Conservation (phyloP, 2,797 vertebrate genomes). For the Molothrus ater region DNA sequence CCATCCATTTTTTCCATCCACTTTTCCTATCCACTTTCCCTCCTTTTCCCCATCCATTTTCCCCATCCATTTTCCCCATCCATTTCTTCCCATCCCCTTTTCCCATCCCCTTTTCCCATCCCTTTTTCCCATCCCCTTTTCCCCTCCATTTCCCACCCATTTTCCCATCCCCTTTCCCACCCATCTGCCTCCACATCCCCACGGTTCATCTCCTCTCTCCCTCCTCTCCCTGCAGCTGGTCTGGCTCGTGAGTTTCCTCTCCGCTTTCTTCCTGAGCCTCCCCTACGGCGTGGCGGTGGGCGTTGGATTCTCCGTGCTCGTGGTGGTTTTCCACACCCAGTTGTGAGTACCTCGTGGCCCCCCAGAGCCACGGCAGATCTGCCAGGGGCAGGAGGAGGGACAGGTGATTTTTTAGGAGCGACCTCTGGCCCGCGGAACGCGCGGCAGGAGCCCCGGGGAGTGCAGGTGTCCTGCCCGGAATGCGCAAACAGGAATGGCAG, state of each 20-base stretch:
- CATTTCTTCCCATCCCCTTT: too few relatives aligned
- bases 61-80: too few relatives aligned
- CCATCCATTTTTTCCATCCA: too few relatives aligned
- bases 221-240: conserved; percentile 78
- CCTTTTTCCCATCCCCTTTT: too few relatives aligned
- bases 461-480: conserved; percentile 58
- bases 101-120: too few relatives aligned
- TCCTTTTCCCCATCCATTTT: neutral
- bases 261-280: conserved; percentile 90
- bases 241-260: conserved; percentile 92
- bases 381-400: neutral
- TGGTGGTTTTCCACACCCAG: conserved; percentile 92
- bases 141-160: too few relatives aligned
- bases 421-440: conserved; percentile 38
- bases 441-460: conserved; percentile 45
- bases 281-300: conserved; percentile 91
- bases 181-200: neutral
- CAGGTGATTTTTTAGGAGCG: neutral
- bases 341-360: conserved; percentile 81
- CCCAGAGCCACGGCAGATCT: neutral
- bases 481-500: conserved; percentile 65
- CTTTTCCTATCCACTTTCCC: neutral
- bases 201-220: neutral
- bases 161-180: neutral
- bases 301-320: conserved; percentile 88